Base-by-base conservation (phyloP, 2,888 invertebrate species). In the Amblyteles armatorius region DNA sequence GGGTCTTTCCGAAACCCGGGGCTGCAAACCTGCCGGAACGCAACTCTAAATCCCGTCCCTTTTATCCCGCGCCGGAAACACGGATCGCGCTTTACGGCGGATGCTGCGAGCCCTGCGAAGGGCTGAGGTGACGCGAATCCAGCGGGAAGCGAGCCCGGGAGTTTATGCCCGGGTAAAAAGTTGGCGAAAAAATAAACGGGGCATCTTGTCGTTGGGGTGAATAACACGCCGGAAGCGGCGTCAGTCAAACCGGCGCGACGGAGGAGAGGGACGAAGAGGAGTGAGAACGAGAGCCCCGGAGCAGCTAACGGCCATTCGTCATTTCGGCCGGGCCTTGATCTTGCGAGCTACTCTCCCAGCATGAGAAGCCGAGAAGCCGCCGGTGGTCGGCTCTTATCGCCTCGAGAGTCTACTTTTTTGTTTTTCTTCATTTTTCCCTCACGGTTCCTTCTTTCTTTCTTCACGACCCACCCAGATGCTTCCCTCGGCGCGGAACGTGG, bases 391-490 rank as follows among this genome's bases (percentile, higher is more conserved):
- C 50, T 85, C 83, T 85, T 85, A 82, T 83, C 79, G 83, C 77
- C 77, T 78, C 63, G 68, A 79, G 79, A 72, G 69, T 26, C 33
- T 77, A 26, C 44, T 33, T 68, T 57, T 60, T 68, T 77, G 22
- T 22, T 65, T 65, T 50, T 33, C 57, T 57, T 48, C 16, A n/a
- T 65, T 69, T 52, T 19, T 55, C 73, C 73, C 72, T 60, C 48
- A 73, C 77, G 48, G 78, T 79, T 80, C 40, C 69, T 80, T 74
- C 79, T 73, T 83, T 85, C 82, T 85, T 87, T 84, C 80, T 81
- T 81, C 78, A 79, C 77, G 82, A 85, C 77, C 72, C 72, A 44
- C 71, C 81, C 87, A 87, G 87, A 86, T 87, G 86, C 84, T 87
- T 84, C 87, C 83, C 65, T 74, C 76, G 81, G 40, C 86, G 83